Evolutionary conservation across 2,113 vertebrate species (phyloP).

Genomic region (Eolophus roseicapilla): DNA sequence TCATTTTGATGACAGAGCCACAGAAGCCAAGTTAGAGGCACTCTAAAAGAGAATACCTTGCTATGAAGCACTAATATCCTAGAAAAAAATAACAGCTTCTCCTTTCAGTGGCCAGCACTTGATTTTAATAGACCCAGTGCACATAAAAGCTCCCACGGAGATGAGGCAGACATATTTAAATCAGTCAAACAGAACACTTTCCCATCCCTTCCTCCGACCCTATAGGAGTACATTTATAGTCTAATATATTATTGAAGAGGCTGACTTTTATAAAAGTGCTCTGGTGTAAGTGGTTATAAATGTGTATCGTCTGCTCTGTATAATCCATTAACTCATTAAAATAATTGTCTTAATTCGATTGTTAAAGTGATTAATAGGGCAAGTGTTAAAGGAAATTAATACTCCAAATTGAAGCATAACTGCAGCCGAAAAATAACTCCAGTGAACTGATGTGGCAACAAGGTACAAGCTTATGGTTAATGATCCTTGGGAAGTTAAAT

Average conservation of each 20-base stretch:
- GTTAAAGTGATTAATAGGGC: conserved; percentile 82
- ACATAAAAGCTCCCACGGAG: neutral
- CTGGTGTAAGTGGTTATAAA: conserved; percentile 66
- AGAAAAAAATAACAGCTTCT: neutral
- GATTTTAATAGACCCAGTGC: neutral
- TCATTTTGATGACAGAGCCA: neutral
- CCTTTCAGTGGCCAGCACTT: neutral
- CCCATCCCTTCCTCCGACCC: conserved; percentile 1
- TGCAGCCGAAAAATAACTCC: conserved; percentile 55
- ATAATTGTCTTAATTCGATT: conserved; percentile 82
- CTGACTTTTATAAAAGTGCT: conserved; percentile 65
- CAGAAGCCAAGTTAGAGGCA: neutral
- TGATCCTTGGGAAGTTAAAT: conserved; percentile 64
- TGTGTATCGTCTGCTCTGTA: conserved; percentile 65
- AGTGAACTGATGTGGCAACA: conserved; percentile 26
- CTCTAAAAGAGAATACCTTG: neutral
- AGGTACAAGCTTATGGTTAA: conserved; percentile 61
- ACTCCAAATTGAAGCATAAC: conserved; percentile 66
- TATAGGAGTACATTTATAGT: conserved; percentile 32
- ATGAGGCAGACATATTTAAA: conserved; percentile 9
- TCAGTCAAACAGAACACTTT: conserved; percentile 6
- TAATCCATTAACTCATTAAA: conserved; percentile 78
- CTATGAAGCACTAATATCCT: neutral
- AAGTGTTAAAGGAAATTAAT: conserved; percentile 77
- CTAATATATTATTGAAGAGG: conserved; percentile 74